Evolutionary conservation across 2,797 vertebrate genomes (phyloP).

Genomic region (Knipowitschia caucasica): DNA sequence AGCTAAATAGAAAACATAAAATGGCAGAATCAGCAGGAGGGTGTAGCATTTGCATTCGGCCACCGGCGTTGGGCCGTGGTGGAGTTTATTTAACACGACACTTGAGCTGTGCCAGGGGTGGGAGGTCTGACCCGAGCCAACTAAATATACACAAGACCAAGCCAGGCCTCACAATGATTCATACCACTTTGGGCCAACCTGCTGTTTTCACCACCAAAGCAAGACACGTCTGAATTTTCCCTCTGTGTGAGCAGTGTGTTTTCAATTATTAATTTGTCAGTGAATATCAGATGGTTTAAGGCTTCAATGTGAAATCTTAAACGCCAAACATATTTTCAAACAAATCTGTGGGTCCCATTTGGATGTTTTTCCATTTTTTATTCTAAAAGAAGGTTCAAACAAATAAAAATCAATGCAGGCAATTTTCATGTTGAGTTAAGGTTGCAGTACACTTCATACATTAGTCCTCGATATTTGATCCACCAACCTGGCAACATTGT

Average conservation of each 20-base stretch:
- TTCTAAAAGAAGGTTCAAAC: too few relatives aligned
- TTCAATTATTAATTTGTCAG: neutral
- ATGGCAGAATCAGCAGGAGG: conserved; percentile 57
- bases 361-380: neutral
- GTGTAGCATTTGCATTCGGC: conserved; percentile 41
- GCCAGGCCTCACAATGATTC: conserved; percentile 9
- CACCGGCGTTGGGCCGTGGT: conserved; percentile 39
- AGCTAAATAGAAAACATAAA: conserved; percentile 51
- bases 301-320: neutral
- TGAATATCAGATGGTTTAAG: neutral
- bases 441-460: too few relatives aligned
- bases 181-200: conserved; percentile 26
- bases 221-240: conserved; percentile 6
- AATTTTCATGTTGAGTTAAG: too few relatives aligned
- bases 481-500: too few relatives aligned
- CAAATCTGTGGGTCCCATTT: too few relatives aligned
- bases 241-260: neutral
- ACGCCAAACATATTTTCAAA: neutral
- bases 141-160: conserved; percentile 14
- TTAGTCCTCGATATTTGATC: too few relatives aligned
- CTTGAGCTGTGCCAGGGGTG: conserved; percentile 52
- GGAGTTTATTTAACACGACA: conserved; percentile 61
- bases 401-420: too few relatives aligned
- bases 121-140: conserved; percentile 48
- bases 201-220: conserved; percentile 28